Evolutionary conservation across 2,113 vertebrate genomes (phyloP), one percentile per base, ranked within the genome.

Genomic region (Pelusios castaneus): DNA sequence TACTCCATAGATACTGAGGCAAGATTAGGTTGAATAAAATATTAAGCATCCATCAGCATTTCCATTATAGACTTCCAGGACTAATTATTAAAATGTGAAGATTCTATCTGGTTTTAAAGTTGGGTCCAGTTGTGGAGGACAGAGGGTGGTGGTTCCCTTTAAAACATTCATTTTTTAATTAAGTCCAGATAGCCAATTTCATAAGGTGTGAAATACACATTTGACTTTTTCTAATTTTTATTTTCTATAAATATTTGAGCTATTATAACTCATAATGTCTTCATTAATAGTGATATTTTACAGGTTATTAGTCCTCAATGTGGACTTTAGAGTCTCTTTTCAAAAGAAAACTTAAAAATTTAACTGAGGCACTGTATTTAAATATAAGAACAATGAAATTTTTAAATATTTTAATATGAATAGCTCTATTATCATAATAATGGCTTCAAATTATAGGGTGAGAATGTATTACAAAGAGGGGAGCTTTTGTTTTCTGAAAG

Each of bases 11-110:
- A 25, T 58, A 11, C 11, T 12, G 56, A 58, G 10, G 56, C 56
- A 58, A 31, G 27, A 10, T 58, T 58, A 31, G 27, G 56, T 58
- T 58, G 56, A 58, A 0, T 0, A 78, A 17, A 21, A n/a, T 4
- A 17, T 3, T 22, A n/a, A 51, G 3, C 60, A 6, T 10, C 63
- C 63, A 70, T 70, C 63, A 70, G 34, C 19, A 70, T 38, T 38
- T 70, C 63, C 34, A 70, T 58, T 29, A 58, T 70, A 38, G 63
- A 38, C 6, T 17, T 34, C 31, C 13, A 38, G 67, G 8, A 34
- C 0, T 45, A 3, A 1, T 89, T 10, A 49, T 14, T 2, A 1
- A 58, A 24, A 16, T 7, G 4, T 5, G 9, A 75, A 89, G 63
- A 55, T 24, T 63, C 16, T 10, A 12, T 84, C 38, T 41, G 24